Evolutionary conservation across 2,113 vertebrate genomes (phyloP), one percentile per base, ranked within the genome.

Genomic region (Urocitellus parryii): DNA sequence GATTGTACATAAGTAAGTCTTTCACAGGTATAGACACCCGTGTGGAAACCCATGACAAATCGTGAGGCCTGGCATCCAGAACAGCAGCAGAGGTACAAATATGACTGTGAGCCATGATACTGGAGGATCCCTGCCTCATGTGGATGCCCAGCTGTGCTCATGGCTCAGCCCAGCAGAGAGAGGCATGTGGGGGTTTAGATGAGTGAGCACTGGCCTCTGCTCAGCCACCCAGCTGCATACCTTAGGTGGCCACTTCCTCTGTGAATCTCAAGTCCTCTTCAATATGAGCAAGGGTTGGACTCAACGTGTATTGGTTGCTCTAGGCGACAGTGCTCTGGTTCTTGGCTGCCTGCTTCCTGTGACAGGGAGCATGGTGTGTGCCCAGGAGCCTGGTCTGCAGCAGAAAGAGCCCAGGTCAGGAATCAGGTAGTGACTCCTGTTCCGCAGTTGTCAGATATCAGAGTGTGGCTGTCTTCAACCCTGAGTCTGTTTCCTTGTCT

Each of bases 61-160:
- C 48, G 12, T 16, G 25, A 48, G 53, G 20, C 70, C 37, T 56
- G 29, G 20, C 13, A 37, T 72, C 56, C 9, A 20, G 68, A 76
- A 70, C 18, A 42, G 72, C 2, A 25, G 32, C 82, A 22, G 61
- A 63, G n/a, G 10, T 86, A 16, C 0, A 6, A 6, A 2, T 18
- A 1, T 8, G 27, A 13, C 3, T 3, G 4, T 32, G 48, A 82
- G 14, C 20, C 27, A 6, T 0, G 0, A 48, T 24, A 5, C 27
- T 1, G 5, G 27, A 76, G 37, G 14, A 37, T 32, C 86, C 63
- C 32, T 1, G 1, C 22, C 4, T 14, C 12, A 53, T 29, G 34
- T 10, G 10, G 37, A 42, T 27, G 4, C 42, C 51, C n/a, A 63
- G 77, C 17, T 45, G 0, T 22, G 34, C 37, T 4, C 65, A 56